These are phyloP conservation scores for Popillia japonica DNA, from an alignment of 1,140 invertebrate species.

Conservation along the genomic window DNA sequence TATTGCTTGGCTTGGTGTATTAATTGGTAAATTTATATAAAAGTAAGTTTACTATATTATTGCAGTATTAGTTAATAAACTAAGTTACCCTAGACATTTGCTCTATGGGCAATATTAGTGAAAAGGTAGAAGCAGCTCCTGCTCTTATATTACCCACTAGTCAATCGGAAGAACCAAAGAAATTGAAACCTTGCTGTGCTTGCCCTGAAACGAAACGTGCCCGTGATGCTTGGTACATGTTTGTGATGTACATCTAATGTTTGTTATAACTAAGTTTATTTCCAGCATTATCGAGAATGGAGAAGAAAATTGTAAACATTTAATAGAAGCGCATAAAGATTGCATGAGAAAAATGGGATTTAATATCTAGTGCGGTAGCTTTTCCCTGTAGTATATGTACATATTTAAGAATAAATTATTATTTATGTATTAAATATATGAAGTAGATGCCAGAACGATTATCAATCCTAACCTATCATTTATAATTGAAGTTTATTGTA, in stretches of 20 bases:
- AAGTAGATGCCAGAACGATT: neutral
- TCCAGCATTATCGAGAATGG: constrained; percentile 92
- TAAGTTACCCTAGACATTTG: neutral
- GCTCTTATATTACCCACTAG: constrained; percentile 47
- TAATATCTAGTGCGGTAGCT: constrained; percentile 73
- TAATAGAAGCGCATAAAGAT: constrained; percentile 96
- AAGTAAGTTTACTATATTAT: no score
- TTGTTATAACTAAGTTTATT: constrained; percentile 57
- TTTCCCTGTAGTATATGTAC: constrained; percentile 17
- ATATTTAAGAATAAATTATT: constrained; percentile 32
- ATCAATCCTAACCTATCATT: constrained; percentile 1
- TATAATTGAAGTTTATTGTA: neutral
- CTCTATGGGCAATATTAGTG: constrained; percentile 51
- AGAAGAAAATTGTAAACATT: constrained; percentile 86
- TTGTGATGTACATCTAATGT: constrained; percentile 35
- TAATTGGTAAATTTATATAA: no score
- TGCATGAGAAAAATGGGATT: constrained; percentile 97
- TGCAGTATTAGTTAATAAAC: no score
- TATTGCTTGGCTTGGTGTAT: no score
- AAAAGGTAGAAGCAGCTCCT: constrained; percentile 57
- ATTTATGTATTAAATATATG: neutral
- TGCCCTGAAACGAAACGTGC: constrained; percentile 95
- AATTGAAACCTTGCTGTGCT: constrained; percentile 95
- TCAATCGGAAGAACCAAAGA: constrained; percentile 67
- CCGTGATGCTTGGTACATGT: constrained; percentile 86